phyloP scores from a whole-genome alignment of 2,113 vertebrate species.

The Caracal caracal region DNA sequence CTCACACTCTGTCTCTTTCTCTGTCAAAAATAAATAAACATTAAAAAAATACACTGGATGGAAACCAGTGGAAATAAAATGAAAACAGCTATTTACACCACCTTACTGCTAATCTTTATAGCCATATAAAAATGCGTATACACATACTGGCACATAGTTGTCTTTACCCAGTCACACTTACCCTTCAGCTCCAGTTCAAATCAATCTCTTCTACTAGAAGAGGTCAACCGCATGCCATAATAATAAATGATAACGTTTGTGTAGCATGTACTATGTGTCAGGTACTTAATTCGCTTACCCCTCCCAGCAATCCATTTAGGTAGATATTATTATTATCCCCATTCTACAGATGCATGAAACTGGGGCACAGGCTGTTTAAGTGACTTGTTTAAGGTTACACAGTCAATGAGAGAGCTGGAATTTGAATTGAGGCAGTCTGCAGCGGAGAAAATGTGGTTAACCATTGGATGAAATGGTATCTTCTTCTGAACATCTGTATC shows the following conservation, averaged over 20 bases:
- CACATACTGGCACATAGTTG: not conserved
- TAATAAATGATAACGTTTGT: not conserved
- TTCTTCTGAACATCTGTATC: not conserved
- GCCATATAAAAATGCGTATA: not conserved
- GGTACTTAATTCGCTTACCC: not conserved
- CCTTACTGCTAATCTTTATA: not conserved
- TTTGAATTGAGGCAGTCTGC: not conserved
- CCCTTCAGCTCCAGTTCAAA: not conserved
- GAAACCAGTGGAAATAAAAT: not conserved
- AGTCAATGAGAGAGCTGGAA: not conserved
- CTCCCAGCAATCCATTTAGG: not conserved
- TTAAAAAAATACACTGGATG: too few relatives aligned
- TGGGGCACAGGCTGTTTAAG: not conserved
- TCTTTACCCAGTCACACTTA: not conserved
- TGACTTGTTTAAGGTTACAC: not conserved
- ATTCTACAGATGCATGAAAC: not conserved
- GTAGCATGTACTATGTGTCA: not conserved
- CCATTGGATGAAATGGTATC: not conserved
- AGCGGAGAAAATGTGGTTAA: not conserved
- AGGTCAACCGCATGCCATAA: not conserved
- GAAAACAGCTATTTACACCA: not conserved
- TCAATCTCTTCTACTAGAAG: not conserved
- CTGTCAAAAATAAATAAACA: too few relatives aligned
- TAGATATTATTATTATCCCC: not conserved
- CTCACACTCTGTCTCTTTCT: too few relatives aligned